phyloP scores from a whole-genome alignment of 1,140 invertebrate species.

The Chelonus insularis region DNA sequence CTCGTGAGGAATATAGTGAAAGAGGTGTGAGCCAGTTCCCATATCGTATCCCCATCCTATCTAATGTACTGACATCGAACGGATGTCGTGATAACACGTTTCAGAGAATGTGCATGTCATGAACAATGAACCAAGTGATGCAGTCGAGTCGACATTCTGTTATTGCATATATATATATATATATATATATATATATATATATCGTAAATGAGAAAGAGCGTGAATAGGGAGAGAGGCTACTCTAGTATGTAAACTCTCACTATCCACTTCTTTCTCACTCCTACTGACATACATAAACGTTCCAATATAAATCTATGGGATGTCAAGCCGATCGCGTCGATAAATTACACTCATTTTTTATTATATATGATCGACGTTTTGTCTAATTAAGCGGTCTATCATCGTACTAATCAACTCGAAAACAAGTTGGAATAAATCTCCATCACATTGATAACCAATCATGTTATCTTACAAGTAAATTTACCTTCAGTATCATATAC shows the following conservation, averaged over 20 bases:
- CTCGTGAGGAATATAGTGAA: slow-evolving; percentile 17
- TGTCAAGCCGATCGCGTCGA: not conserved
- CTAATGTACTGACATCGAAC: slow-evolving; percentile 40
- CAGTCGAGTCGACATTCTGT: not conserved
- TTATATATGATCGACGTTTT: slow-evolving; percentile 7
- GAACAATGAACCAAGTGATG: slow-evolving; percentile 32
- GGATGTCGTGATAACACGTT: slow-evolving; percentile 48
- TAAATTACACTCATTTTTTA: not conserved
- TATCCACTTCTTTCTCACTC: not conserved
- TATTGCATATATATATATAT: too few relatives aligned
- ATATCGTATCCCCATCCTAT: slow-evolving; percentile 39
- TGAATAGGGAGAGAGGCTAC: too few relatives aligned
- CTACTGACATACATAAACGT: slow-evolving; percentile 3
- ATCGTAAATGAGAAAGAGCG: too few relatives aligned
- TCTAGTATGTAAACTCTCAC: too few relatives aligned
- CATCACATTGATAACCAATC: slow-evolving; percentile 2
- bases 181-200: too few relatives aligned
- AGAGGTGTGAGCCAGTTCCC: slow-evolving; percentile 28
- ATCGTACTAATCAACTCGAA: not conserved
- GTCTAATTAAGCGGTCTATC: slow-evolving; percentile 17
- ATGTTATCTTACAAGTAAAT: not conserved
- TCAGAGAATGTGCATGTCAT: slow-evolving; percentile 33
- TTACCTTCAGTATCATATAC: not conserved
- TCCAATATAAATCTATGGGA: slow-evolving; percentile 12
- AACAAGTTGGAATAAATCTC: not conserved